Base-by-base conservation (phyloP, 2,113 vertebrate genomes). In the Etheostoma cragini region DNA sequence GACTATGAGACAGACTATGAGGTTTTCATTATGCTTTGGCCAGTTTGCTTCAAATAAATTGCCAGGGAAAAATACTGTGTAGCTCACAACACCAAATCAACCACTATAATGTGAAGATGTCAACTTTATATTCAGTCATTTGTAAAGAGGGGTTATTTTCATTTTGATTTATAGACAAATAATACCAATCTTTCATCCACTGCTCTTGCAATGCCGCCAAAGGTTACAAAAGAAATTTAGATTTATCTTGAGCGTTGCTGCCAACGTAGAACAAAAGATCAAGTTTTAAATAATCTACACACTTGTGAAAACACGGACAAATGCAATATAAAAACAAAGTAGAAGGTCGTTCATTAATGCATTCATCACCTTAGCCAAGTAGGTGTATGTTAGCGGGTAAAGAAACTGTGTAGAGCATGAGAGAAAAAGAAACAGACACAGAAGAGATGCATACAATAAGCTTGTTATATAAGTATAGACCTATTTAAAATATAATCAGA, bases 91-190 rank as follows among this genome's bases (percentile, higher is more conserved):
- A 94, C 62, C 92, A 94, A 95, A 95, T 94, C 91, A 95, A 91
- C 80, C 73, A 79, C 88, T 87, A 94, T 95, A 94, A 96, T 90
- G 93, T 67, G 88, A 70, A 88, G 91, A 93, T 93, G 92, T 94
- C 94, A 95, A 78, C 76, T 87, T 92, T 95, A 95, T 92, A 92
- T 88, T 95, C 89, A 90, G 78, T 82, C 88, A 89, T 95, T 95
- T 95, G 82, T 90, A 90, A 88, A 92, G 93, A 93, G 92, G 78
- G 93, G 91, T 92, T 80, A 63, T 95, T 93, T 96, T 93, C 89
- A 94, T 92, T 95, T 87, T 94, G 96, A 96, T 96, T 96, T 95
- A 97, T 93, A 87, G 92, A 93, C 87, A 90, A 91, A 93, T 87
- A 94, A 92, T 84, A 72, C 78, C 91, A 94, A 94, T 96, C 94